phyloP scores from a whole-genome alignment of 2,888 invertebrate species.

The Dynastes maya region DNA sequence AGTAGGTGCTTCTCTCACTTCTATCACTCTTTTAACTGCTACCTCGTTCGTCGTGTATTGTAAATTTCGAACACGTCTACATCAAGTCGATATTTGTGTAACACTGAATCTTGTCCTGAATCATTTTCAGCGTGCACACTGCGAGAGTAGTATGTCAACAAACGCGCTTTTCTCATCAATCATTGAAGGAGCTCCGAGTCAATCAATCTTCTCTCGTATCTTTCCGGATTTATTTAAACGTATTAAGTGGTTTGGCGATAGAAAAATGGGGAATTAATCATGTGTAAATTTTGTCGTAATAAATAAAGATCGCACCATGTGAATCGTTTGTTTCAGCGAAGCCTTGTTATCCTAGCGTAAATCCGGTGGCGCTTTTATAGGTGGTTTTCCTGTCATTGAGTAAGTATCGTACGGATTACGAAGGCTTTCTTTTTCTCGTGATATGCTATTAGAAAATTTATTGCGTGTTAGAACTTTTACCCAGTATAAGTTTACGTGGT shows the following conservation, averaged over 20 bases:
- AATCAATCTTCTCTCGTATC: conserved; percentile 45
- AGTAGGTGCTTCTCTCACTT: conserved; percentile 7
- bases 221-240: conserved; percentile 44
- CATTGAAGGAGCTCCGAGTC: conserved; percentile 41
- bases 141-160: conserved; percentile 40
- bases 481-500: too few species aligned
- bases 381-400: neutral
- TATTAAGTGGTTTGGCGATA: conserved; percentile 35
- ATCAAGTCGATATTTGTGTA: conserved; percentile 40
- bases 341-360: neutral
- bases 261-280: conserved; percentile 46
- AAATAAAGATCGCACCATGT: conserved; percentile 36
- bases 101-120: conserved; percentile 44
- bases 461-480: neutral
- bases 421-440: neutral
- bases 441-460: neutral
- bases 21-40: neutral
- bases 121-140: conserved; percentile 38
- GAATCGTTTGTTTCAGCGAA: conserved; percentile 18
- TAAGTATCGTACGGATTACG: neutral
- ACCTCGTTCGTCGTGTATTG: conserved; percentile 23
- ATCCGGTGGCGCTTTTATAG: neutral
- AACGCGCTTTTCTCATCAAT: conserved; percentile 45
- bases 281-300: conserved; percentile 41
- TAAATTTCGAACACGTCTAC: conserved; percentile 43